Percentiles rank a stretch among this genome's conserved stretches.
These are phyloP conservation scores for Synergus gifuensis DNA, from an alignment of 2,888 invertebrate genomes.

Conservation along the genomic window DNA sequence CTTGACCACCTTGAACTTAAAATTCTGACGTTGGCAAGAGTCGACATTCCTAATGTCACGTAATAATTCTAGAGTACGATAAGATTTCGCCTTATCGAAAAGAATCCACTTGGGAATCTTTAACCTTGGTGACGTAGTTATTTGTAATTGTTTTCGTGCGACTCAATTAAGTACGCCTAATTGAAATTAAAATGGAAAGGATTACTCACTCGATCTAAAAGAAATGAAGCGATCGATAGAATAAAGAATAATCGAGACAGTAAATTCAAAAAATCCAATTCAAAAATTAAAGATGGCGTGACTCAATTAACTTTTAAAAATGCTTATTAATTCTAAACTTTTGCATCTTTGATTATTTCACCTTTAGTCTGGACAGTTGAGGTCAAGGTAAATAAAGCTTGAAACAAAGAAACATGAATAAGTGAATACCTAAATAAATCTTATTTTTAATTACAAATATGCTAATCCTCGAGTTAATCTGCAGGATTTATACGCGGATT, in stretches of 20 bases:
- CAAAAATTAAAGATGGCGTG: too few species aligned
- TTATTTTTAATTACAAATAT: conserved; percentile 20
- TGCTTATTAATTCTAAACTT: neutral
- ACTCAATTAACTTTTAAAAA: too few species aligned
- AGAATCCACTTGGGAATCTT: conserved; percentile 9
- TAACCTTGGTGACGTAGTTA: neutral
- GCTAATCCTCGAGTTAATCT: neutral
- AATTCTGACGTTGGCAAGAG: neutral
- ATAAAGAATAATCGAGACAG: too few species aligned
- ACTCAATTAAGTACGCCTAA: neutral
- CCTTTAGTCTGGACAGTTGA: conserved; percentile 9
- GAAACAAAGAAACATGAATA: conserved; percentile 16
- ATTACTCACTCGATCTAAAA: neutral
- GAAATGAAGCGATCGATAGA: neutral
- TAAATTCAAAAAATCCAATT: too few species aligned
- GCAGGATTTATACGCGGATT: neutral
- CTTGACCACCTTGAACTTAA: conserved; percentile 20
- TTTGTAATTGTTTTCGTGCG: neutral
- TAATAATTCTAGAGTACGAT: conserved; percentile 3
- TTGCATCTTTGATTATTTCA: conserved; percentile 3
- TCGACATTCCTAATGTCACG: conserved; percentile 8
- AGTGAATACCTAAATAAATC: conserved; percentile 10
- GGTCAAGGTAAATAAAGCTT: conserved; percentile 25
- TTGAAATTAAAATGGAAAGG: neutral
- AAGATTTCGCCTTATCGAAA: conserved; percentile 4